Evolutionary conservation across 2,113 vertebrate species (phyloP), one percentile per base, ranked within the genome.

Genomic region (Ceyx margarethae): DNA sequence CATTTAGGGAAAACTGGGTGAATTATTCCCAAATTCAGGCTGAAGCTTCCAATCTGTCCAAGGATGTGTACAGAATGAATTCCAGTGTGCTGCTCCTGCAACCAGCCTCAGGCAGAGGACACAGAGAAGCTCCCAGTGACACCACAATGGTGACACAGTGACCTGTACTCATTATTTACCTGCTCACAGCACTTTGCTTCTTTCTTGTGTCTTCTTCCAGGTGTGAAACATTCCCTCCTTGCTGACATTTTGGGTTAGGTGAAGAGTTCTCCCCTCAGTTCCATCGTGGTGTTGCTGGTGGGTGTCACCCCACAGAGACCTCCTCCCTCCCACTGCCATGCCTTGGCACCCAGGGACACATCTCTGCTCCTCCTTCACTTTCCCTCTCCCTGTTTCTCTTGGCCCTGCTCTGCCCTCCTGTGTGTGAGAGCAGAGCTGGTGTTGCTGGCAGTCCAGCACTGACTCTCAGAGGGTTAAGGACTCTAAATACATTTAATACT

Each of bases 141-240:
- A 37, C 37, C 37, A 37, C 37, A 37, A 10, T 37, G 37, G 37
- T 37, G 37, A 37, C 37, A 37, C 37, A 37, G 37, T 37, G 37
- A 37, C 10, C 37, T 10, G 37, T 37, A 37, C 37, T 37, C 37
- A 51, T 72, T 61, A 21, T 51, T 97, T 78, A 95, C 92, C 69
- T 94, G 51, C 65, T 96, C 54, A 93, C 56, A 46, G 61, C 3
- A 68, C 56, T 53, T 75, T 60, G 86, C 58, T 91, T 95, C 53
- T 9, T 73, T 90, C 19, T 28, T 16, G 13, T 40, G 43, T 56
- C 54, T 84, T 78, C 62, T 53, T 93, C 92, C 90, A 89, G 16
- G 74, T 58, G 45, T 64, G 68, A 90, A 93, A 90, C 13, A 60
- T 19, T 64, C 46, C 76, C 95, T 85, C 75, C 53, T 87, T 46